A percentile compares a stretch with the other conserved stretches of the same genome.
phyloP scores from a whole-genome alignment of 2,113 vertebrate species.

The Centrocercus urophasianus region DNA sequence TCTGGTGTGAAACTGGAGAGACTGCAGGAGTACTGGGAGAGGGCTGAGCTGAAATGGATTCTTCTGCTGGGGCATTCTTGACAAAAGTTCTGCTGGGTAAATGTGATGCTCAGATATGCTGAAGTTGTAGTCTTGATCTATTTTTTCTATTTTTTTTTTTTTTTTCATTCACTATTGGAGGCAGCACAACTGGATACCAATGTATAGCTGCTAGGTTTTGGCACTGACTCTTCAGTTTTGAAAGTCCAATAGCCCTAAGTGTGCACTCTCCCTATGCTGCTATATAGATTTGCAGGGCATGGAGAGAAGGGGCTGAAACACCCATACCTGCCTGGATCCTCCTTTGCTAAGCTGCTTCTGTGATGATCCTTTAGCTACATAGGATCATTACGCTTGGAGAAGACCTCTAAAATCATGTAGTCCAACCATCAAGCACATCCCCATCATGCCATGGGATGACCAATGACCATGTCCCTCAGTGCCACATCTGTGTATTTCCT shows the following conservation, averaged over 20 bases:
- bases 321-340: neutral
- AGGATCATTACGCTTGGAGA: too few species aligned
- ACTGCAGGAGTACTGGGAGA: neutral
- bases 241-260: neutral
- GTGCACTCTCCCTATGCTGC: too few species aligned
- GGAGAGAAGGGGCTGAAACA: too few species aligned
- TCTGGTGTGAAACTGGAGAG: neutral
- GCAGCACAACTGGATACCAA: neutral
- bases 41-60: neutral
- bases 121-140: accelerated
- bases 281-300: neutral
- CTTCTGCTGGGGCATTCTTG: neutral
- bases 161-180: neutral
- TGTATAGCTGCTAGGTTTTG: neutral
- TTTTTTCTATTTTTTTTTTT: neutral
- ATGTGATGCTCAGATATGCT: neutral
- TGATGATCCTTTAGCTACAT: neutral
- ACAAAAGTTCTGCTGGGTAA: neutral
- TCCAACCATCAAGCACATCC: too few species aligned
- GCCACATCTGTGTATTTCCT: too few species aligned
- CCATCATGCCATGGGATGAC: too few species aligned
- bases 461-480: too few species aligned
- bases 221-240: neutral
- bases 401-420: too few species aligned
- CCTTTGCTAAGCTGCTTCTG: neutral